Base-by-base conservation (phyloP, 2,113 vertebrate species). In the Stercorarius parasiticus region DNA sequence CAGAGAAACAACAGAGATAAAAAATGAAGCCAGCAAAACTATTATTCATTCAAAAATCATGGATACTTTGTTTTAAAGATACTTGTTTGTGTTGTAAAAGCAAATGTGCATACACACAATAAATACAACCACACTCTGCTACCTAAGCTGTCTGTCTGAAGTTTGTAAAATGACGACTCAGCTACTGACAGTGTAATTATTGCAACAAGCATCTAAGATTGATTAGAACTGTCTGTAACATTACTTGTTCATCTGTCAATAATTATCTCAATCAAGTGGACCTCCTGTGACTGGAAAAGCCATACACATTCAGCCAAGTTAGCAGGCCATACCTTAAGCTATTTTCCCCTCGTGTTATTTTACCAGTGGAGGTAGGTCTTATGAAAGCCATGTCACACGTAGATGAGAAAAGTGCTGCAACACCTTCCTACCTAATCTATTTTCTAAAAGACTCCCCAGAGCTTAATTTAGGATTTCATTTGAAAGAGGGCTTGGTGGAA, bases 351-450 rank as follows among this genome's bases (percentile, higher is more conserved):
- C 17, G 20, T 16, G 7, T n/a, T 53, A 9, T 49, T 91, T 82
- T n/a, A 72, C 6, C 21, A 29, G 23, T 18, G 6, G 81, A 83
- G 21, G 42, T 8, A 81, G 10, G 5, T 83, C 40, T 70, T 45
- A 66, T 0, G 22, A 69, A 88, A 80, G 43, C 12, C 4, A 36
- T 0, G 0, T 40, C 70, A 43, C 7, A 13, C 0, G 0, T 5
- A 42, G 29, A 65, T 22, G 11, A 38, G 40, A n/a, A 71, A 82
- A 82, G 21, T 7, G 40, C 53, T 19, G 13, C 20, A 32, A 11
- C 36, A 91, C n/a, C 42, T 34, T 64, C 58, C 76, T 36, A 88
- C 29, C 38, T 29, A 36, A 82, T 3, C 3, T 13, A 32, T 40
- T 66, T 76, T 45, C n/a, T 70, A 56, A 36, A 73, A 88, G 34